A percentile compares a stretch with the other conserved stretches of the same genome.
phyloP scores from a whole-genome alignment of 2,888 invertebrate species.

The Ctena decussata region DNA sequence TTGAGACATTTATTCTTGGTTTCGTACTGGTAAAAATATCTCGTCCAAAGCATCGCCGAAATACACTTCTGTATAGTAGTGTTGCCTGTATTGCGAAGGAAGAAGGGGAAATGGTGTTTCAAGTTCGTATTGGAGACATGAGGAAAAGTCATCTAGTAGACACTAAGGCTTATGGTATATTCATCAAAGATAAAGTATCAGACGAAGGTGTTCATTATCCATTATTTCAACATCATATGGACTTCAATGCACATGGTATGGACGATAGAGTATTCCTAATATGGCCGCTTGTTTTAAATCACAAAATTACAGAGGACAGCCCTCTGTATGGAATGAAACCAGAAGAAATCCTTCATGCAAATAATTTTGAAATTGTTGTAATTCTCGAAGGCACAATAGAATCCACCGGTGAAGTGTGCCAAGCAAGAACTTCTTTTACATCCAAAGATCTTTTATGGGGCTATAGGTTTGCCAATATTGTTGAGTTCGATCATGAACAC shows the following conservation, averaged over 20 bases:
- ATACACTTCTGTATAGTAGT: constrained; percentile 96
- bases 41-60: constrained; percentile 97
- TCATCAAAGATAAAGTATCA: constrained; percentile 94
- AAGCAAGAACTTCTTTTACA: constrained; percentile 87
- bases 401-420: constrained; percentile 90
- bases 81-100: constrained; percentile 94
- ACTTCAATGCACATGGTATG: constrained; percentile 95
- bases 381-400: constrained; percentile 97
- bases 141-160: constrained; percentile 88
- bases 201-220: constrained; percentile 97
- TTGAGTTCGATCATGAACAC: constrained; percentile 81
- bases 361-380: constrained; percentile 97
- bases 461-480: constrained; percentile 80
- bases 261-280: constrained; percentile 98
- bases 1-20: constrained; percentile 91
- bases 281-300: constrained; percentile 98
- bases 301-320: constrained; percentile 95
- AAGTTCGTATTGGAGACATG: constrained; percentile 86
- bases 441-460: constrained; percentile 86
- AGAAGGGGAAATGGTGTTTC: constrained; percentile 84
- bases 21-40: constrained; percentile 97
- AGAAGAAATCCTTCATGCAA: constrained; percentile 93
- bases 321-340: constrained; percentile 96
- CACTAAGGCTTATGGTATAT: constrained; percentile 96
- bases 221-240: constrained; percentile 97